Percentiles rank a stretch among this genome's conserved stretches.
Evolutionary conservation across 2,797 vertebrate genomes (phyloP).

Genomic region (Protosalanx chinensis): DNA sequence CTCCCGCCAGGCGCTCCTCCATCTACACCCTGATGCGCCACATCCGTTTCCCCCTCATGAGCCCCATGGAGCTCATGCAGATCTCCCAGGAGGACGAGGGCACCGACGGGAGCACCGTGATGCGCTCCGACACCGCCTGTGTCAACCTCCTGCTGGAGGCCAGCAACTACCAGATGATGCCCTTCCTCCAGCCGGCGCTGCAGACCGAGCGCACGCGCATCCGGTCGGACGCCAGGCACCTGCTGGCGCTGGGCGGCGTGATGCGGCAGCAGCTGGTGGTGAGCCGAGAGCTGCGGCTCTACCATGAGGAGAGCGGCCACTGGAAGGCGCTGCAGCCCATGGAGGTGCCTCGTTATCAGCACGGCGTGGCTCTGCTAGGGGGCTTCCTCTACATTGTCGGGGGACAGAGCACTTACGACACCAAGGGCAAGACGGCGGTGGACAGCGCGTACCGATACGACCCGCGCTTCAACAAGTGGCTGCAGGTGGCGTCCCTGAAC

Average conservation of each 20-base stretch:
- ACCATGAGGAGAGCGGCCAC: constrained; percentile 61
- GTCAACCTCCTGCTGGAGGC: constrained; percentile 81
- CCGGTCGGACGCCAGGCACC: constrained; percentile 71
- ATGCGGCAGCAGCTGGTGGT: constrained; percentile 82
- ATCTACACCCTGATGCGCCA: constrained; percentile 71
- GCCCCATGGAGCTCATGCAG: constrained; percentile 73
- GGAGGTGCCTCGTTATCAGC: constrained; percentile 79
- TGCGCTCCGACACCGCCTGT: constrained; percentile 71
- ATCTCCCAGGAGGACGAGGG: constrained; percentile 75
- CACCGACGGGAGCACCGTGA: constrained; percentile 47
- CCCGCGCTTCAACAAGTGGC: constrained; percentile 78
- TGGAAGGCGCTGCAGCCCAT: constrained; percentile 77
- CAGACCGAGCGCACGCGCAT: constrained; percentile 78
- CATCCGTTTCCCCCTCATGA: constrained; percentile 80
- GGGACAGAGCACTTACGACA: constrained; percentile 81
- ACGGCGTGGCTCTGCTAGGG: constrained; percentile 76
- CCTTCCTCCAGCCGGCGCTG: constrained; percentile 75
- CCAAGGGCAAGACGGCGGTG: constrained; percentile 81
- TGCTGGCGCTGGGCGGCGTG: constrained; percentile 76
- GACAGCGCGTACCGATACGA: constrained; percentile 79
- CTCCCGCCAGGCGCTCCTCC: constrained; percentile 40
- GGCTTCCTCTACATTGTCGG: constrained; percentile 82
- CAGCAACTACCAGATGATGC: constrained; percentile 85
- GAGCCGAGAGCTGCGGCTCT: constrained; percentile 76
- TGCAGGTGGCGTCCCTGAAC: constrained; percentile 76